Conservation (phyloP, 2,113 vertebrate genomes). For the Pelobates fuscus region DNA sequence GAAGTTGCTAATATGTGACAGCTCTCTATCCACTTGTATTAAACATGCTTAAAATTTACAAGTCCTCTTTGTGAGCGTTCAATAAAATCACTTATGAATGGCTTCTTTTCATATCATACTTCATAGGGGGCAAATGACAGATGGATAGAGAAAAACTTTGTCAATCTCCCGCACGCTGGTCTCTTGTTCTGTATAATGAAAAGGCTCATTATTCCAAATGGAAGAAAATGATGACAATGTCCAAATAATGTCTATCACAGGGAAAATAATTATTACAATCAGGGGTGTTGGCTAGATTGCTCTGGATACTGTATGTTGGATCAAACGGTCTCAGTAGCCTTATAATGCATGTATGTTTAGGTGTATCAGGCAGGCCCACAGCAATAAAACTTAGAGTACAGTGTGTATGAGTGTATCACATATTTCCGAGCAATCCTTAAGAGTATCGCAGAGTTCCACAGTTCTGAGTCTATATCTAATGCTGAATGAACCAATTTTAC, state of each 20-base stretch:
- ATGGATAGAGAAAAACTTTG: slow-evolving; percentile 17
- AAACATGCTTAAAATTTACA: slow-evolving; percentile 36
- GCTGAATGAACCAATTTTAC: too few species aligned
- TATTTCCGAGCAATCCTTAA: too few species aligned
- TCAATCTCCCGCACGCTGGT: background rate
- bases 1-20: slow-evolving; percentile 46
- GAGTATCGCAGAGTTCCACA: too few species aligned
- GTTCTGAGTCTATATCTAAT: too few species aligned
- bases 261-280: background rate
- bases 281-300: too few species aligned
- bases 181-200: slow-evolving; percentile 26
- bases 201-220: slow-evolving; percentile 34
- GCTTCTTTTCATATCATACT: slow-evolving; percentile 27
- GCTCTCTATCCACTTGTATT: slow-evolving; percentile 37
- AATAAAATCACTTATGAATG: slow-evolving; percentile 37
- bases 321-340: too few species aligned
- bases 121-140: slow-evolving; percentile 42
- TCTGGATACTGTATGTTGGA: too few species aligned
- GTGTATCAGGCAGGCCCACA: too few species aligned
- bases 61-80: slow-evolving; percentile 24
- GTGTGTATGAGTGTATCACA: too few species aligned
- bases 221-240: background rate
- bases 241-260: background rate
- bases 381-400: too few species aligned
- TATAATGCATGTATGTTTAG: too few species aligned